Conservation (phyloP, 2,888 invertebrate species). For the Drosophila limbata region DNA sequence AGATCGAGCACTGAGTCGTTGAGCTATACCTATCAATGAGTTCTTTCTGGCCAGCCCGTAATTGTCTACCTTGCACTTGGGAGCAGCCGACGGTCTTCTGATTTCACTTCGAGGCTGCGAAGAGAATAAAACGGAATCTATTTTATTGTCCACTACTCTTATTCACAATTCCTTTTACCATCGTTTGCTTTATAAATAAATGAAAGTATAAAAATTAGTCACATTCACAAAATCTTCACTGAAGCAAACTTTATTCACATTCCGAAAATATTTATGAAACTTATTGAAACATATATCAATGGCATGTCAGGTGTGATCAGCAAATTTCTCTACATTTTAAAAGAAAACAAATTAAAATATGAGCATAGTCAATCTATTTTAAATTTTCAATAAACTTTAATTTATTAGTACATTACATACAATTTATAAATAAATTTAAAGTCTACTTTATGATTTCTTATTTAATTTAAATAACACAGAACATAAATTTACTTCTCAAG, state of each 20-base stretch:
- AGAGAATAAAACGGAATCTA: background rate
- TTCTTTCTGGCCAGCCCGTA: constrained; percentile 31
- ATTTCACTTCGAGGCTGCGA: rapidly evolving
- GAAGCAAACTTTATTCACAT: background rate
- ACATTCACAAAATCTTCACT: background rate
- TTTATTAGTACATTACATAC: too few species aligned
- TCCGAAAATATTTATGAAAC: too few species aligned
- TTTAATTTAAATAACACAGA: too few species aligned
- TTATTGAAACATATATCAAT: background rate
- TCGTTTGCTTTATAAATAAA: background rate
- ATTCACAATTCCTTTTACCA: background rate
- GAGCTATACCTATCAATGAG: background rate
- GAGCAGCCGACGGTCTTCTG: rapidly evolving
- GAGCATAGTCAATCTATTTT: too few species aligned
- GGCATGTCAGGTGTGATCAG: background rate
- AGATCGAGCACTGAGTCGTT: background rate
- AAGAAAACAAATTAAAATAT: too few species aligned
- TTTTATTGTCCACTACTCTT: background rate
- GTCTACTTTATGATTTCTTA: too few species aligned
- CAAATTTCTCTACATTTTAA: too few species aligned
- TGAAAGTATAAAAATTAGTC: background rate
- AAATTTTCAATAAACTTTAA: too few species aligned
- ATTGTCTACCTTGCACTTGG: constrained; percentile 13
- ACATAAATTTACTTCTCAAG: too few species aligned
- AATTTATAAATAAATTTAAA: too few species aligned